phyloP scores from a whole-genome alignment of 2,888 invertebrate genomes.

The Lypha dubia region DNA sequence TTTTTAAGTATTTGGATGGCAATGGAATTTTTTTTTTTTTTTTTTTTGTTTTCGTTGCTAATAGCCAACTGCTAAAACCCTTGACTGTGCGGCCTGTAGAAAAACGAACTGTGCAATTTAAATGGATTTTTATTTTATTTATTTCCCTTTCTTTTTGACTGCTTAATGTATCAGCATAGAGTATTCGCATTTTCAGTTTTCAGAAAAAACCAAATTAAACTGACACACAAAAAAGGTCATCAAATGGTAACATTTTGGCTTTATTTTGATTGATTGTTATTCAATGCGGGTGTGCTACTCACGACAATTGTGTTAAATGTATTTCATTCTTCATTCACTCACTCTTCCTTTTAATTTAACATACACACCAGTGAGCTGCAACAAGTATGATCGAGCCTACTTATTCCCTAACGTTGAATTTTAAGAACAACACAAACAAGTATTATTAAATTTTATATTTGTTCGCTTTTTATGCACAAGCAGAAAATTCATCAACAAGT shows the following conservation, averaged over 20 bases:
- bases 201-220: neutral
- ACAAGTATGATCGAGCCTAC: too few species aligned
- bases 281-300: slow-evolving; percentile 46
- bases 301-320: slow-evolving; percentile 24
- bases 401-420: too few species aligned
- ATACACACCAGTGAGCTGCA: too few species aligned
- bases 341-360: slow-evolving; percentile 1
- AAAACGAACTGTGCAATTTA: slow-evolving; percentile 11
- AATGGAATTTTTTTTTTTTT: neutral
- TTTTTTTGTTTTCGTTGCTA: too few species aligned
- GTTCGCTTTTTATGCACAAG: too few species aligned
- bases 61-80: neutral
- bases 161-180: neutral
- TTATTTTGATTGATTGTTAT: slow-evolving; percentile 67
- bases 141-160: slow-evolving; percentile 1
- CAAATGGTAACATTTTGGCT: slow-evolving; percentile 17
- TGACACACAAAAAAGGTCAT: slow-evolving; percentile 28
- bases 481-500: too few species aligned
- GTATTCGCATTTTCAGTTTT: neutral
- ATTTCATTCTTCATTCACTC: slow-evolving; percentile 10
- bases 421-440: too few species aligned
- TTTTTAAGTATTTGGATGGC: neutral
- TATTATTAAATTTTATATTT: too few species aligned
- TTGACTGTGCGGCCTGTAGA: neutral
- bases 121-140: slow-evolving; percentile 5